Conservation (phyloP, 2,888 invertebrate genomes). For the Ashinkailepas kermadecensis region DNA sequence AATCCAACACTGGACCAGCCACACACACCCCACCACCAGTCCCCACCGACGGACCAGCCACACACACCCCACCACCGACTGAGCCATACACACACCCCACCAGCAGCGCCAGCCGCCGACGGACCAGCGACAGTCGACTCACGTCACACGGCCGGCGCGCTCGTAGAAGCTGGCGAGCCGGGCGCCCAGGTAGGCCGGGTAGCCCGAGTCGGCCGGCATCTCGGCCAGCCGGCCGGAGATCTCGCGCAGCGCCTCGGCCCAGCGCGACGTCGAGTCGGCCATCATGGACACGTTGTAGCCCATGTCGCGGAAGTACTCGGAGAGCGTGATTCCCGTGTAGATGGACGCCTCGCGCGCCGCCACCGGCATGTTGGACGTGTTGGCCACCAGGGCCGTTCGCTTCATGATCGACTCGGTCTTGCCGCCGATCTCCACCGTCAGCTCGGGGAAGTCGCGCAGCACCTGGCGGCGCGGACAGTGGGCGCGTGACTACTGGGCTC, state of each 20-base stretch:
- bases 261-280: conserved; percentile 99
- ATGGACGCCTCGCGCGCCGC: conserved; percentile 99
- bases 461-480: conserved; percentile 45
- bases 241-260: conserved; percentile 99
- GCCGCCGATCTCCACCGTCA: conserved; percentile 95
- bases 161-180: conserved; percentile 99
- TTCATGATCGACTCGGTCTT: conserved; percentile 98
- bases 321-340: conserved; percentile 98
- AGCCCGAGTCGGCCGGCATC: conserved; percentile 98
- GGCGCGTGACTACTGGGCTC: no score
- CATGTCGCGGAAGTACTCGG: conserved; percentile 95
- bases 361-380: conserved; percentile 99
- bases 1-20: no score
- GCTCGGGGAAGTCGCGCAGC: conserved; percentile 96
- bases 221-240: conserved; percentile 94
- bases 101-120: conserved; percentile 95
- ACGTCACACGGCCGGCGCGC: conserved; percentile 94
- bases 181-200: conserved; percentile 98
- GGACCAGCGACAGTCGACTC: conserved; percentile 75
- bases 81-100: conserved; percentile 70
- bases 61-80: no score
- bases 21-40: no score
- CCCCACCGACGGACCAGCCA: no score
- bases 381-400: conserved; percentile 96
- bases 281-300: conserved; percentile 99